Evolutionary conservation across 2,888 invertebrate genomes (phyloP), one percentile per base, ranked within the genome.

Genomic region (Apoderus coryli): DNA sequence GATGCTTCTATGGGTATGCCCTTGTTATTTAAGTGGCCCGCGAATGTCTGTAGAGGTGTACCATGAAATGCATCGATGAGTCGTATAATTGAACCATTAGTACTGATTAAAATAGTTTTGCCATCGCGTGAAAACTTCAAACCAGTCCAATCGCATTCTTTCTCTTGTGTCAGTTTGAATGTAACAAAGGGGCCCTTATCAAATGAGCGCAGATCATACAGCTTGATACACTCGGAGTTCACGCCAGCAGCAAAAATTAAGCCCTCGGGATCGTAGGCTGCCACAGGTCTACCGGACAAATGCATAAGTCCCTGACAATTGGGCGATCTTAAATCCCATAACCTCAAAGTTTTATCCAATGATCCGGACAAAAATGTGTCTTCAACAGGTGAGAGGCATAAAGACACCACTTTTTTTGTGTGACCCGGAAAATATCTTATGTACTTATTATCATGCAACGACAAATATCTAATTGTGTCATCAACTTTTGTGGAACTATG

Each of bases 401-500:
- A 57, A 4, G 96, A 92, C 3, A 95, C 92, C 1, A 99, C 98
- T 63, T 85, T 85, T 59, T 95, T 95, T 0, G 89, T 84, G 53
- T 95, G 95, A 0, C 93, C 93, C 5, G 89, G 89, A 54, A 98
- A 99, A 57, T 99, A 99, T 43, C 98, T 69, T 38, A 99, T 81
- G 58, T 98, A 99, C 61, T 99, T 98, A 63, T 99, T 99, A 61
- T 99, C 98, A 57, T 96, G 95, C 23, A 99, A 67, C 29, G 96
- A 96, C 38, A 99, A 64, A 61, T 96, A 98, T 47, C 98, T 69
- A 45, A 98, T 92, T 10, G 95, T 95, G 59, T 98, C 95, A 61
- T 99, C 98, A 36, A 98, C 77, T 72, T 99, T 99, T 2, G 98
- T 98, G n/a, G 96, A 96, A 61, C 93, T 90, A 61, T 99, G 98